A percentile compares a stretch with the other conserved stretches of the same genome.
phyloP scores from a whole-genome alignment of 2,888 invertebrate species.

The Maniola hyperantus region DNA sequence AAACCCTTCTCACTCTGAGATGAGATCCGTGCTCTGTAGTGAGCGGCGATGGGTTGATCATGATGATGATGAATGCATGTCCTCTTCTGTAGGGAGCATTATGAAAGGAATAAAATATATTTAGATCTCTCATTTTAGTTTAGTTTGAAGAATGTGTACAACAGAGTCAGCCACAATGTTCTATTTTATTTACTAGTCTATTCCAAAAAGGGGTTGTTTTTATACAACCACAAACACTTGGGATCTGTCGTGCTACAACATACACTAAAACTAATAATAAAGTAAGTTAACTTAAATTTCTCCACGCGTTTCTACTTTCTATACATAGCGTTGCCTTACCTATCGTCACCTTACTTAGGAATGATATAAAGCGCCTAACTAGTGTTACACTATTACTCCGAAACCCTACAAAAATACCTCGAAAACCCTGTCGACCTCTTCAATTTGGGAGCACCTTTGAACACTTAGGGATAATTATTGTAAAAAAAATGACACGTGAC shows the following conservation, averaged over 20 bases:
- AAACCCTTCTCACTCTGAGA: no score
- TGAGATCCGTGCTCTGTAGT: no score
- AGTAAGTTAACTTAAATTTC: conserved; percentile 9
- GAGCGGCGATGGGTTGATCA: no score
- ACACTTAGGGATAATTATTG: conserved; percentile 56
- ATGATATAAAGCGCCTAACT: conserved; percentile 55
- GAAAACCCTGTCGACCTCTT: conserved; percentile 66
- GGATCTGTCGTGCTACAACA: not conserved
- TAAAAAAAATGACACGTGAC: conserved; percentile 15
- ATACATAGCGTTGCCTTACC: conserved; percentile 27
- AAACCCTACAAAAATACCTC: conserved; percentile 41
- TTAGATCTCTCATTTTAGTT: no score
- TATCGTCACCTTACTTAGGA: conserved; percentile 62
- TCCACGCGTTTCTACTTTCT: conserved; percentile 5
- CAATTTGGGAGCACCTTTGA: conserved; percentile 72
- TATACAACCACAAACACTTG: no score
- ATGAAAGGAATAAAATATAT: no score
- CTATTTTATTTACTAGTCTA: no score
- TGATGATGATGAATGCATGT: no score
- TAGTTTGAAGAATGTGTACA: no score
- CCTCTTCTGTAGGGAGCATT: no score
- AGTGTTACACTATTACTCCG: conserved; percentile 45
- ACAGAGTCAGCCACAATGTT: no score
- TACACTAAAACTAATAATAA: not conserved
- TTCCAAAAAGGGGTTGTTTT: no score